Conservation (phyloP, 1,140 invertebrate species). For the Megalopta genalis region DNA sequence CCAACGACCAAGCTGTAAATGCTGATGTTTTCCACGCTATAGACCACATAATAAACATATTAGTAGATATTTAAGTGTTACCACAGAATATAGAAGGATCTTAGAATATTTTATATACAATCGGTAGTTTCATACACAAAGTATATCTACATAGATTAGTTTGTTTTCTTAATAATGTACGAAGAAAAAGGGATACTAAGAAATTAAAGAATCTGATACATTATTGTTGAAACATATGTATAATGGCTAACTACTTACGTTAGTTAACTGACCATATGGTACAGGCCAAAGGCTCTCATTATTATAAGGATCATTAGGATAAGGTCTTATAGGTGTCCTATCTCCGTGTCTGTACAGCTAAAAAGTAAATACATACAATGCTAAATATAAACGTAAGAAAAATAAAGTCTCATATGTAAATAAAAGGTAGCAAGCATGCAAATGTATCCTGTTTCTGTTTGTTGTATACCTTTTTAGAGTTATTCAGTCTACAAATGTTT, state of each 20-base stretch:
- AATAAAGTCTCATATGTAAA: neutral
- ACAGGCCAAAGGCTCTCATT: slow-evolving; percentile 86
- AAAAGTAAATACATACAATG: slow-evolving; percentile 49
- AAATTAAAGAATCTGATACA: neutral
- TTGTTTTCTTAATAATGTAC: too few relatives aligned
- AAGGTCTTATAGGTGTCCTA: slow-evolving; percentile 87
- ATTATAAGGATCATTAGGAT: slow-evolving; percentile 89
- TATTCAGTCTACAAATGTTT: neutral
- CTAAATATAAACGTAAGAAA: neutral
- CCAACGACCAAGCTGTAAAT: slow-evolving; percentile 89
- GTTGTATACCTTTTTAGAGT: neutral
- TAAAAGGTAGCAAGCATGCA: neutral
- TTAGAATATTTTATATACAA: neutral
- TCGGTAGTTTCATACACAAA: too few relatives aligned
- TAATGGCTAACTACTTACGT: slow-evolving; percentile 80
- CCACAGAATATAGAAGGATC: neutral
- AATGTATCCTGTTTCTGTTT: neutral
- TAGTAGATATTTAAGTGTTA: slow-evolving; percentile 1
- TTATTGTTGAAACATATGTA: neutral
- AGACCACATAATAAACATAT: slow-evolving; percentile 50
- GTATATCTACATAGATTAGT: too few relatives aligned
- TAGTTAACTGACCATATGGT: slow-evolving; percentile 89
- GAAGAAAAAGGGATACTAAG: neutral
- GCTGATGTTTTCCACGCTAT: slow-evolving; percentile 88
- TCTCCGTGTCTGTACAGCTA: slow-evolving; percentile 91